These are phyloP conservation scores for Phycodurus eques DNA, from an alignment of 2,113 vertebrate genomes.

Conservation along the genomic window DNA sequence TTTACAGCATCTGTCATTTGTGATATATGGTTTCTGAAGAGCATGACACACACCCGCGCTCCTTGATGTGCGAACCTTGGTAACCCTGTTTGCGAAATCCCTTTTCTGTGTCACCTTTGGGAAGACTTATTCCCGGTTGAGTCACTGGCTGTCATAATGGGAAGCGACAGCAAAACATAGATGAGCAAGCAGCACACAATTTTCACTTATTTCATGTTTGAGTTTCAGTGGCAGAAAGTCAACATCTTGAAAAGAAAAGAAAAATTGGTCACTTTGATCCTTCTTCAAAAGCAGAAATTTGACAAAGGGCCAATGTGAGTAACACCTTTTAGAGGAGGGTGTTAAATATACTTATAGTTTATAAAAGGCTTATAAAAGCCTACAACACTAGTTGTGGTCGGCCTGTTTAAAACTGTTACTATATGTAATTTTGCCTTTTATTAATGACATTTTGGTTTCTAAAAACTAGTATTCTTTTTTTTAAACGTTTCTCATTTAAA, in stretches of 20 bases:
- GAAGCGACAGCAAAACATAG: constrained; percentile 32
- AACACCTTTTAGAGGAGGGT: too few species aligned
- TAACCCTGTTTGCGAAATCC: constrained; percentile 31
- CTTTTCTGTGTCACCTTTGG: constrained; percentile 19
- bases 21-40: constrained; percentile 35
- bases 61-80: constrained; percentile 40
- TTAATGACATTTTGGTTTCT: too few species aligned
- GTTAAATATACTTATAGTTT: too few species aligned
- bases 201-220: constrained; percentile 53
- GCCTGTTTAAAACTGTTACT: too few species aligned
- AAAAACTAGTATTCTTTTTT: too few species aligned
- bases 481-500: too few species aligned
- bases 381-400: too few species aligned
- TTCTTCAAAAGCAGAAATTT: too few species aligned
- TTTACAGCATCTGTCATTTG: constrained; percentile 29
- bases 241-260: constrained; percentile 39
- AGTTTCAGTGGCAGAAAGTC: constrained; percentile 61
- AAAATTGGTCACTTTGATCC: neutral
- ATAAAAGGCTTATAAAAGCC: too few species aligned
- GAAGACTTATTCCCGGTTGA: constrained; percentile 21
- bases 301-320: too few species aligned
- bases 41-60: constrained; percentile 18
- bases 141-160: constrained; percentile 34
- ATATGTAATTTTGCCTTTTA: too few species aligned
- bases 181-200: constrained; percentile 11